Evolutionary conservation across 2,888 invertebrate genomes (phyloP), one percentile per base, ranked within the genome.

Genomic region (Folsomia candida): DNA sequence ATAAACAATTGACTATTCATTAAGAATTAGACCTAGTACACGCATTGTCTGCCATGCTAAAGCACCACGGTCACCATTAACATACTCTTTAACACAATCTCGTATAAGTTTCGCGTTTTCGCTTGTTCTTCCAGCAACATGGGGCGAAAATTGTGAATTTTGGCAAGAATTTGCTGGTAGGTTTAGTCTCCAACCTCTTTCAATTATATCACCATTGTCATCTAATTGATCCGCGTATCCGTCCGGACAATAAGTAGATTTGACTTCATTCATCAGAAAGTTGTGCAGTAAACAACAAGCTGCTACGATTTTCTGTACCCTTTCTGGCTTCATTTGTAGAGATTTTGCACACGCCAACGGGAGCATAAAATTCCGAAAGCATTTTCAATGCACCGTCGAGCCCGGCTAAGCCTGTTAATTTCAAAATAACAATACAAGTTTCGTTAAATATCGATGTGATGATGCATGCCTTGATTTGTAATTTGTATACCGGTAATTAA

Each of bases 351-450:
- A 70, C 14, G 51, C 73, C 73, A 73, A 1, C 73, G 27, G 1
- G 51, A n/a, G 51, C 67, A 66, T 14, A 73, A 27, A 26, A 73
- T 71, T 4, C 73, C 73, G 51, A 73, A 73, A 2, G 68, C 68
- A 51, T 71, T 73, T 54, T 73, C 70, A 14, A 70, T 61, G 6
- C 63, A 63, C 14, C 73, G 3, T 28, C 73, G 26, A 9, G 73
- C 73, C 27, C 73, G 24, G n/a, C 59, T 59, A 18, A 73, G 58
- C 27, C 73, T 72, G 26, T 4, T 20, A 25, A n/a, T 51, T n/a
- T n/a, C n/a, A n/a, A n/a, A n/a, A n/a, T n/a, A n/a, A n/a, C n/a
- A n/a, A n/a, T n/a, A n/a, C n/a, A n/a, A n/a, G n/a, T n/a, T n/a
- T n/a, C n/a, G n/a, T n/a, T n/a, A n/a, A n/a, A n/a, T n/a, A n/a